Evolutionary conservation across 1,140 invertebrate genomes (phyloP), one percentile per base, ranked within the genome.

Genomic region (Diorhabda elongata): DNA sequence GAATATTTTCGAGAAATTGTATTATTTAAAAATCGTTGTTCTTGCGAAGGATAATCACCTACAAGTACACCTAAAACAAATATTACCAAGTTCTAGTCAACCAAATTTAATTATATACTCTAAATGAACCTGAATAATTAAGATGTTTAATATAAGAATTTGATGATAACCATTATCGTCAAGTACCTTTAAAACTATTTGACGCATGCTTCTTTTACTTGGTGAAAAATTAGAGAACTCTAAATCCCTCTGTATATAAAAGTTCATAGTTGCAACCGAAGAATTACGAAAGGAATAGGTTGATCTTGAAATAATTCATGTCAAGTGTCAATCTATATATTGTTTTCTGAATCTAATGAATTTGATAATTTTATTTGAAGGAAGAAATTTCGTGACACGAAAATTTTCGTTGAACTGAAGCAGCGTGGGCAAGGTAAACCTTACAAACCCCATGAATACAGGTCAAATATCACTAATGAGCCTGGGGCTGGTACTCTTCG

Each of bases 1-100:
- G 6, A 26, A 26, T 9, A 64, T 64, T 64, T 64, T 56, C 42
- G 52, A 4, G 43, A 44, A 64, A 64, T 64, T 9, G 63, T 64
- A 4, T 7, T 9, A 11, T 64, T 64, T 4, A 64, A 26, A 8
- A 64, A 9, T 3, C 9, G 26, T 42, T 64, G 63, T 11, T 64
- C 63, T 56, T 56, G 63, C 4, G 44, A 41, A 6, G 63, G 44
- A 41, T 52, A 26, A 41, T 56, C 45, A 4, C 41, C 47, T 5
- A 64, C 41, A 7, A 64, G 44, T 7, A 64, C n/a, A 26, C 63
- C 63, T 64, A 41, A 7, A 64, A 62, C 6, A 62, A 62, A 5
- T 8, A 52, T 52, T 52, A 6, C 1, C 26, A 26, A 26, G 26
- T 26, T 26, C 26, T 26, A 26, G 26, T 26, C 26, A 26, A 26